Base-by-base conservation (phyloP, 2,797 vertebrate genomes). In the Nyctalus aviator region DNA sequence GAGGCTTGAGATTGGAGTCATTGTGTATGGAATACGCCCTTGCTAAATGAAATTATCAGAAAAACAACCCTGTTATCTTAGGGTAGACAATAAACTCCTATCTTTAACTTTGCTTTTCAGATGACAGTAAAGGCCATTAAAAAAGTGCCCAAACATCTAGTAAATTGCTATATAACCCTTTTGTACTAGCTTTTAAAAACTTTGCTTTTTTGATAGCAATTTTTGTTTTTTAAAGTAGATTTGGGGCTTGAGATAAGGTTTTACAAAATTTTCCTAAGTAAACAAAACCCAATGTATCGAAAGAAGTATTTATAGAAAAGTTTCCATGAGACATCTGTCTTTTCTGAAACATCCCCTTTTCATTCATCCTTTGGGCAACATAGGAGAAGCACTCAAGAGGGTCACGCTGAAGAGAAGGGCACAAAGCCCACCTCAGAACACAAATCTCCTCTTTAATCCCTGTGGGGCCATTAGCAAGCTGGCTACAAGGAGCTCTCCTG, bases 301-400 rank as follows among this genome's bases (percentile, higher is more conserved):
- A 66, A 76, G 17, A 77, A 79, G 12, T 88, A 50, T 6, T 55
- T 82, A 62, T 35, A 57, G 21, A 79, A 82, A 85, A 71, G 25
- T 94, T 94, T 66, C 48, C 6, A 4, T 85, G 94, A 84, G 93
- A 71, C 53, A 88, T 17, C 13, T 55, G 17, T 25, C 27, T 96
- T 87, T 62, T 91, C 5, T 35, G 71, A 30, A 90, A 27, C 6
- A 46, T 18, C 3, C 21, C 9, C 0, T 76, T 8, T 64, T 85
- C 21, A 17, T 37, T 62, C 8, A 9, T 17, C 23, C 21, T 79
- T 64, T 44, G 50, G 30, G 32, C 64, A 30, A 32, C 18, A 8
- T 13, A 1, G 57, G 32, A 87, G 20, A 72, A 53, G 32, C 5
- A 69, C 41, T 3, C 27, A 17, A 48, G 32, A 44, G 12, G 57